Percentiles rank a stretch among this genome's conserved stretches.
phyloP scores from a whole-genome alignment of 2,113 vertebrate species.

The Podarcis cretensis region DNA sequence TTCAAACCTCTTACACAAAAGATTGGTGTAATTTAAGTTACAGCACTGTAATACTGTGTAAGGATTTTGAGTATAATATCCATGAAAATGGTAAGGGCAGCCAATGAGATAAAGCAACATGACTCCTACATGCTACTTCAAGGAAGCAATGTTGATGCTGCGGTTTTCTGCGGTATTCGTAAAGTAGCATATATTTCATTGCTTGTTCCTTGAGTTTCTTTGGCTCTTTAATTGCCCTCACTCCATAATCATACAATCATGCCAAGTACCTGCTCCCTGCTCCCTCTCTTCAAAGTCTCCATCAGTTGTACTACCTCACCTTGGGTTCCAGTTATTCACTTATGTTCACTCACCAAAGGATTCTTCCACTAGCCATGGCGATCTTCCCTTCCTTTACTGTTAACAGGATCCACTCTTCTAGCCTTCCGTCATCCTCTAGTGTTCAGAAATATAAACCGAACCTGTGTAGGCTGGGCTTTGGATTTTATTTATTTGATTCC shows the following conservation, averaged over 20 bases:
- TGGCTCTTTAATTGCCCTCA: neutral
- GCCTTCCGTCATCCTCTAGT: neutral
- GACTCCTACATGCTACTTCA: neutral
- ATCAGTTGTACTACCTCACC: neutral
- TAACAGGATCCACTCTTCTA: neutral
- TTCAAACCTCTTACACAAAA: neutral
- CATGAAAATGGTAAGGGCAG: neutral
- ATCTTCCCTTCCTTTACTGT: neutral
- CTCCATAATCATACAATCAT: neutral
- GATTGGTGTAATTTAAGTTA: neutral
- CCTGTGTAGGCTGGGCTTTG: neutral
- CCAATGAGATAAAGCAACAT: neutral
- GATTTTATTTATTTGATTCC: neutral
- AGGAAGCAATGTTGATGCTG: neutral
- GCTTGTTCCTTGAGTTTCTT: neutral
- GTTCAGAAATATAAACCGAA: neutral
- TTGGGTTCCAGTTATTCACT: neutral
- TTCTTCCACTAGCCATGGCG: neutral
- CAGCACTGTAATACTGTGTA: neutral
- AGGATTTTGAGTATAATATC: neutral
- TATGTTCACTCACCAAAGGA: neutral
- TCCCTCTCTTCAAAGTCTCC: neutral
- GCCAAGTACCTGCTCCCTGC: neutral
- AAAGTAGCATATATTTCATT: neutral
- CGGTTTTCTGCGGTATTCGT: neutral